Percentiles rank a stretch among this genome's conserved stretches.
Conservation (phyloP, 2,113 vertebrate species). For the Malurus alboscapulatus region DNA sequence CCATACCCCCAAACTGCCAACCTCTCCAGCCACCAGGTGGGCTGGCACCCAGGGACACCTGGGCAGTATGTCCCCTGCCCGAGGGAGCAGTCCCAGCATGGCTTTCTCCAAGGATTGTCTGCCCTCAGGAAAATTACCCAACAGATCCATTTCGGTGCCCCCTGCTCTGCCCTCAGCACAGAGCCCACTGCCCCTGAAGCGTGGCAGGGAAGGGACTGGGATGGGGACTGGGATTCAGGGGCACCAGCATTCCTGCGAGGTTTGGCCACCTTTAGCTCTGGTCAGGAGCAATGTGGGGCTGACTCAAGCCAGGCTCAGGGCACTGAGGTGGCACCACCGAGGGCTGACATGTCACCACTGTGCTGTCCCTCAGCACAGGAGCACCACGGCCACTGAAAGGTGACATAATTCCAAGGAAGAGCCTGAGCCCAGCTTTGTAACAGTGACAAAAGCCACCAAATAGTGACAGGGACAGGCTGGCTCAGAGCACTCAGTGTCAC, state of each 20-base stretch:
- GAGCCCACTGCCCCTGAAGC: background rate
- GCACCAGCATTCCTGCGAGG: background rate
- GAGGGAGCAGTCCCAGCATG: background rate
- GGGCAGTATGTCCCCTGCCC: background rate
- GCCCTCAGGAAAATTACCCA: background rate
- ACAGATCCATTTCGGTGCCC: fast-evolving
- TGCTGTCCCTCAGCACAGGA: background rate
- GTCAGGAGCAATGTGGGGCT: fast-evolving
- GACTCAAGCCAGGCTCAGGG: background rate
- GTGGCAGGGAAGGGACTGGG: background rate
- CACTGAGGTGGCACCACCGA: background rate
- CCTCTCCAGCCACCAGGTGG: background rate
- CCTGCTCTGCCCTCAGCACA: background rate
- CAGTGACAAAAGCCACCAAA: background rate
- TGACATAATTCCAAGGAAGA: background rate
- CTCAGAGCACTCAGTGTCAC: background rate
- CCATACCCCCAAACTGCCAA: fast-evolving
- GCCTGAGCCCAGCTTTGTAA: background rate
- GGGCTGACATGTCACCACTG: background rate
- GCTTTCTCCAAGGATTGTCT: background rate
- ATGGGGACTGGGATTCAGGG: background rate
- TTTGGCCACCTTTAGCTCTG: background rate
- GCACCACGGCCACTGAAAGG: background rate
- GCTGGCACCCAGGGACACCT: background rate
- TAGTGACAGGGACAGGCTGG: background rate